Evolutionary conservation across 2,888 invertebrate genomes (phyloP), one percentile per base, ranked within the genome.

Genomic region (Brachylomia viminalis): DNA sequence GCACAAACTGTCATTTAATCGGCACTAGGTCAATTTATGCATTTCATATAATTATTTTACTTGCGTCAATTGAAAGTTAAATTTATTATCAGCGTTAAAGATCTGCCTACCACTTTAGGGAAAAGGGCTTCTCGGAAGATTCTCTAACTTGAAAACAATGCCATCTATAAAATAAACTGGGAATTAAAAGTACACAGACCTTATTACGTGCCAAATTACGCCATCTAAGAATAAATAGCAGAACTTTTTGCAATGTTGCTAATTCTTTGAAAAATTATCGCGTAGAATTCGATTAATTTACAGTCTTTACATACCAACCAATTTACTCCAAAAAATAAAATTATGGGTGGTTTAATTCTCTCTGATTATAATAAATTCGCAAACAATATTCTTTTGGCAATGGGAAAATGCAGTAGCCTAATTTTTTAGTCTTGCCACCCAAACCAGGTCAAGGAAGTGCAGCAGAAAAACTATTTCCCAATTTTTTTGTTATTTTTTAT

Each of bases 381-480:
- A 54, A 58, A n/a, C 23, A 52, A 70, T 2, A 61, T 54, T 76
- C 1, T 72, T 75, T 73, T 84, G 70, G 84, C 72, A 77, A 83
- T 72, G 66, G 70, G 64, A 68, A 75, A 86, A 83, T 82, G 75
- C 80, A 86, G 83, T 49, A 82, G 38, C 59, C 75, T 45, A 79
- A 75, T 90, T 92, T 83, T 93, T 86, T 85, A 85, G 70, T 83
- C 89, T 94, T 87, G 92, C 90, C 91, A 94, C 93, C 84, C 88
- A 88, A 91, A 86, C 86, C 91, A 93, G 94, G 93, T 94, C 94
- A 95, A 95, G 95, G 93, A 96, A 95, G 95, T 95, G 95, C 94
- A 94, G 92, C 75, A 87, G 89, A 91, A 90, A 90, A 85, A 88
- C 87, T 90, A 90, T 87, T 92, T 89, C 89, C 92, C 88, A 92